Conservation (phyloP, 2,797 vertebrate species). For the Lepus oiostolus region DNA sequence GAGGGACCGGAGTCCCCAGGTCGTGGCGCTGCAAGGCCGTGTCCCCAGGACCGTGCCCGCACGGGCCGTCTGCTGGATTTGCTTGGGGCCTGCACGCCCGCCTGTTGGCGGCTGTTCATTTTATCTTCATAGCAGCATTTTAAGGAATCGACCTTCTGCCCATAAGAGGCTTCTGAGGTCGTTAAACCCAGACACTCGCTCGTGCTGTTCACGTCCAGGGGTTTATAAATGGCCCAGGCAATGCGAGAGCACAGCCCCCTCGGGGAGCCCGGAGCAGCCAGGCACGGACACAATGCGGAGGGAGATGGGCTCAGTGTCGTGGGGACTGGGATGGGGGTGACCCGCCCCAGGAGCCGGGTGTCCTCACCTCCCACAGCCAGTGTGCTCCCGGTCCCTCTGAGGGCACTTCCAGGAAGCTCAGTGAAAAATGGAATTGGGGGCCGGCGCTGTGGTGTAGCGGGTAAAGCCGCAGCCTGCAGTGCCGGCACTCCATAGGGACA, state of each 20-base stretch:
- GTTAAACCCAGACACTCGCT: conserved; percentile 36
- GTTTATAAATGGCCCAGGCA: not conserved
- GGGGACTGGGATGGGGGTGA: not conserved
- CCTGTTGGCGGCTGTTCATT: conserved; percentile 52
- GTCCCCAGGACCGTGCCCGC: not conserved
- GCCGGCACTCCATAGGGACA: no score
- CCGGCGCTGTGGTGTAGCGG: no score
- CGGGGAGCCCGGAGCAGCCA: not conserved
- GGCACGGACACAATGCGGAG: not conserved
- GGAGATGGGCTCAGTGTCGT: not conserved
- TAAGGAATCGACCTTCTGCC: conserved; percentile 64
- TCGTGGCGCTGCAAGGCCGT: not conserved
- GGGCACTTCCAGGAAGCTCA: no score
- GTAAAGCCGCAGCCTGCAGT: no score
- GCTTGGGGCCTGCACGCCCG: not conserved
- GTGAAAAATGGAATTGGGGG: no score
- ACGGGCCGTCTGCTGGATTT: conserved; percentile 40
- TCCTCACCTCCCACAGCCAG: not conserved
- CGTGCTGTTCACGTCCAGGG: not conserved
- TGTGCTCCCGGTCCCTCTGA: not conserved
- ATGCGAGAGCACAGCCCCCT: not conserved
- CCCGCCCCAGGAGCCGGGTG: not conserved
- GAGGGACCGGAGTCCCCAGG: not conserved
- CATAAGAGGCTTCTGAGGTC: not conserved
- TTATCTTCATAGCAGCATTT: conserved; percentile 39